Evolutionary conservation across 2,113 vertebrate species (phyloP), one percentile per base, ranked within the genome.

Genomic region (Oncorhynchus kisutch): DNA sequence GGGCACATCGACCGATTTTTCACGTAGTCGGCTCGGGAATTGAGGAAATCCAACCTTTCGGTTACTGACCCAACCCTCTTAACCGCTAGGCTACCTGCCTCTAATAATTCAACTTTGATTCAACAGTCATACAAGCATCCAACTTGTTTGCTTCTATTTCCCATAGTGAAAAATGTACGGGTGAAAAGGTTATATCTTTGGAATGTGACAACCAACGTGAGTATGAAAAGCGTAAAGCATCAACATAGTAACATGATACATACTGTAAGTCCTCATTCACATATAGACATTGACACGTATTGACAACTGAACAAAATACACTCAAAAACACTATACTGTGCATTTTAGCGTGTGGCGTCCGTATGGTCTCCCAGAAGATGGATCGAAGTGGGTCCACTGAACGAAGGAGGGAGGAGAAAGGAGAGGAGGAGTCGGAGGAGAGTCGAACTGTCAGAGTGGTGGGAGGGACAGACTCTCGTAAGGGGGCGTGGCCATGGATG

Each of bases 401-500:
- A 2, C 29, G 0, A 1, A 14, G 11, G 9, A 39, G 2, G 0
- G 22, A 82, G 51, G 74, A 81, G 82, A 77, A 78, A 65, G 3
- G 68, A 77, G 1, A 62, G 22, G 51, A 54, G 51, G 72, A 81
- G 82, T 83, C 67, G 76, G 80, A 66, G 3, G 67, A 77, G 1
- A 59, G 25, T 0, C 65, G 0, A 60, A 31, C 7, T 16, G 39
- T 74, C 1, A 94, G 74, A 85, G 95, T 99, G 66, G 90, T 94
- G 67, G 96, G 96, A 14, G 97, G 97, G 71, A 89, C 31, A 2
- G 64, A 95, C 14, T 91, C 96, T 0, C 72, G 16, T 16, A 91
- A 89, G 79, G 95, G 93, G 60, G 90, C 94, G 29, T 99, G 97
- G 97, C 97, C 97, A 0, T 99, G 97, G 97, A 77, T 95, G 0